Evolutionary conservation across 2,113 vertebrate species (phyloP).

Genomic region (Pseudorhombus dupliciocellatus): DNA sequence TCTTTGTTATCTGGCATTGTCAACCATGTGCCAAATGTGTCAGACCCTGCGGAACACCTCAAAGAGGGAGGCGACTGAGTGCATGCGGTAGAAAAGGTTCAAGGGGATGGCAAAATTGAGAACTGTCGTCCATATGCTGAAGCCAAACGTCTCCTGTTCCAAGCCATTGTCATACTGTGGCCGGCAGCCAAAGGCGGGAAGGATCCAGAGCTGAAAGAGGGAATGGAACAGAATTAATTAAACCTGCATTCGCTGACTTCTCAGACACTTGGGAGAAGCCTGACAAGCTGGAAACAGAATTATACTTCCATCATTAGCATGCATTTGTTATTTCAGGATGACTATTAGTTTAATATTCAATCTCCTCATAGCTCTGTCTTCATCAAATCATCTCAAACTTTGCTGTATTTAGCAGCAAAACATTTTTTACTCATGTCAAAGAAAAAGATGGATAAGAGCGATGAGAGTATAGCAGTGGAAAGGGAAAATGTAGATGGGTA

Average conservation of each 20-base stretch:
- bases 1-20: slow-evolving; percentile 39
- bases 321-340: background rate
- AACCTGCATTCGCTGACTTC: background rate
- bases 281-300: background rate
- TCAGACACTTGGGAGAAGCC: background rate
- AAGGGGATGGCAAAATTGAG: slow-evolving; percentile 96
- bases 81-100: slow-evolving; percentile 98
- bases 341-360: background rate
- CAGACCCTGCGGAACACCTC: slow-evolving; percentile 93
- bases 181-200: slow-evolving; percentile 94
- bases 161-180: slow-evolving; percentile 95
- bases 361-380: background rate
- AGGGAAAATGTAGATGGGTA: no score
- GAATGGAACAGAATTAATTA: slow-evolving; percentile 1
- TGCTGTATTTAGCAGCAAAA: no score
- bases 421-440: background rate
- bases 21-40: slow-evolving; percentile 37
- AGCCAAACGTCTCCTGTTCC: slow-evolving; percentile 92
- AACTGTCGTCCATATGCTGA: slow-evolving; percentile 93
- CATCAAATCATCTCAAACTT: no score
- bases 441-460: background rate
- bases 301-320: background rate
- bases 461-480: no score
- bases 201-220: slow-evolving; percentile 90
- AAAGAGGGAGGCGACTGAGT: slow-evolving; percentile 93